These are phyloP conservation scores for Melanerpes aurifrons DNA, from an alignment of 2,113 vertebrate species.

Conservation along the genomic window DNA sequence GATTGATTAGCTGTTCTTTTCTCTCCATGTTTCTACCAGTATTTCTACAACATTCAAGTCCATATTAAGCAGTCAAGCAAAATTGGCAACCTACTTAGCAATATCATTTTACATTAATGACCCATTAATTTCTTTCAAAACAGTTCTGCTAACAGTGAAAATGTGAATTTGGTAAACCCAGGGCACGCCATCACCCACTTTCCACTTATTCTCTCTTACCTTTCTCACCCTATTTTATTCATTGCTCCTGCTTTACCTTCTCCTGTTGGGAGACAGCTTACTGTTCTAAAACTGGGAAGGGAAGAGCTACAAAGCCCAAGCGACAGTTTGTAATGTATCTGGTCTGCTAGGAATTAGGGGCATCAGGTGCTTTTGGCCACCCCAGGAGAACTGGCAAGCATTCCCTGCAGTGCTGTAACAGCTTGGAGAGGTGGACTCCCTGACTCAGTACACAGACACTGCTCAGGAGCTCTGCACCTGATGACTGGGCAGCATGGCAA, in stretches of 20 bases:
- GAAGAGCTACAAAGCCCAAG: neutral
- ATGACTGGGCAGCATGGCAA: rapidly evolving
- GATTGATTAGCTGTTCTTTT: neutral
- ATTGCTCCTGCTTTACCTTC: neutral
- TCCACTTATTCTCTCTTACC: neutral
- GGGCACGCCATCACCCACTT: neutral
- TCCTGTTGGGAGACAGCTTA: neutral
- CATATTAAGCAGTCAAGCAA: neutral
- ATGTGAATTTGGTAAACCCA: neutral
- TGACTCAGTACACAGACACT: neutral
- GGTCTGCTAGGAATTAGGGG: neutral
- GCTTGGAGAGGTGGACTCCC: no score
- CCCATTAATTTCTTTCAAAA: neutral
- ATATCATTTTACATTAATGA: neutral
- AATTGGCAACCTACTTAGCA: neutral
- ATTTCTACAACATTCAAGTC: neutral
- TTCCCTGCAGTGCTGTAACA: neutral
- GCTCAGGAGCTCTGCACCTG: neutral
- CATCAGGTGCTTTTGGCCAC: rapidly evolving
- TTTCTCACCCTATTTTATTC: neutral
- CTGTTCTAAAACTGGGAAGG: neutral
- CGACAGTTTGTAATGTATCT: neutral
- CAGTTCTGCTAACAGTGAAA: neutral
- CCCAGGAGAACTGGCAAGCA: neutral
- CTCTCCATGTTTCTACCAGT: neutral